A percentile compares a stretch with the other conserved stretches of the same genome.
phyloP scores from a whole-genome alignment of 2,888 invertebrate species.

The Micropterix aruncella region DNA sequence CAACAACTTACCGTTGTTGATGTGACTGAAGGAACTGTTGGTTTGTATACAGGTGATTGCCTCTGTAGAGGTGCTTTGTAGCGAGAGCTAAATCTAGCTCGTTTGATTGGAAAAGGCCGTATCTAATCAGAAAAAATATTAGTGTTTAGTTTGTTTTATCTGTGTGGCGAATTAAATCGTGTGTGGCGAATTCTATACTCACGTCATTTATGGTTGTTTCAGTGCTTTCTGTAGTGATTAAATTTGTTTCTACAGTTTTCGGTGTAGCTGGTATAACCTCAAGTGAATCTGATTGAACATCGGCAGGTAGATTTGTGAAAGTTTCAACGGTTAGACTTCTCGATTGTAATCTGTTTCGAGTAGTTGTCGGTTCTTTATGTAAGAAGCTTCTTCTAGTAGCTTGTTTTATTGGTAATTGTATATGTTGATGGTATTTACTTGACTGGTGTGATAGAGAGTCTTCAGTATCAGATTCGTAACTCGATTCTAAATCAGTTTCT shows the following conservation, averaged over 20 bases:
- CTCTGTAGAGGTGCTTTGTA: not conserved
- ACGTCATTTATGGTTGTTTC: no score
- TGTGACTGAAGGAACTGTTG: conserved; percentile 46
- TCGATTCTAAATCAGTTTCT: no score
- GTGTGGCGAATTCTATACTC: no score
- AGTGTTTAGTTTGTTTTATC: no score
- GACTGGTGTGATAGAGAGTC: not conserved
- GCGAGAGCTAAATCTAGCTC: not conserved
- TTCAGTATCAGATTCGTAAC: not conserved
- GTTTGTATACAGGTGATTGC: conserved; percentile 37
- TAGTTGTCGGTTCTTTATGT: not conserved
- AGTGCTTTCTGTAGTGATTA: no score
- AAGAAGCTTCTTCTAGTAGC: not conserved
- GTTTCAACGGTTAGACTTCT: not conserved
- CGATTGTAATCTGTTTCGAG: not conserved
- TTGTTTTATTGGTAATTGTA: not conserved
- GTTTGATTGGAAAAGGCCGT: not conserved
- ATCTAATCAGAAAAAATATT: not conserved
- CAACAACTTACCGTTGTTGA: conserved; percentile 33
- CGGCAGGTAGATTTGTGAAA: not conserved
- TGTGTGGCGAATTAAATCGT: no score
- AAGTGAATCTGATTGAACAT: not conserved
- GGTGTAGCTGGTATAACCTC: no score
- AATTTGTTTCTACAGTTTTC: no score
- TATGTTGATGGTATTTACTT: not conserved